Percentiles rank a stretch among this genome's conserved stretches.
phyloP scores from a whole-genome alignment of 2,113 vertebrate species.

The Eonycteris spelaea region DNA sequence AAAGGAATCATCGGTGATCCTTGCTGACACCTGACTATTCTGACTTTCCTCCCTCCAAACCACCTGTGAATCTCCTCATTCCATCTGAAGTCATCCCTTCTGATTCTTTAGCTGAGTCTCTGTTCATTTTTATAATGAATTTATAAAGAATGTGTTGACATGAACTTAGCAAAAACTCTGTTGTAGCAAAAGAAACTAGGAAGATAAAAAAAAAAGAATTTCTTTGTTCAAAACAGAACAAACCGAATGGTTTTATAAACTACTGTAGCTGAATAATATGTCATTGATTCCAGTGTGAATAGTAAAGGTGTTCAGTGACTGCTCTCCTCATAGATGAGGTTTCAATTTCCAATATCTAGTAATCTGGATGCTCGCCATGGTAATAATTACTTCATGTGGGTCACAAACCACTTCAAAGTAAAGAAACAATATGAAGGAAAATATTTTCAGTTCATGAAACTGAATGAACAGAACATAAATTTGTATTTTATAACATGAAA shows the following conservation, averaged over 20 bases:
- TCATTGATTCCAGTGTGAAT: constrained; percentile 78
- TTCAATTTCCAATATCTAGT: constrained; percentile 79
- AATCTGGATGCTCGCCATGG: constrained; percentile 78
- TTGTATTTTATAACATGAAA: constrained; percentile 46
- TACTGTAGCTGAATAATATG: constrained; percentile 74
- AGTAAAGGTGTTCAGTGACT: constrained; percentile 77
- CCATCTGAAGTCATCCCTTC: constrained; percentile 40
- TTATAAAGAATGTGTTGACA: constrained; percentile 82
- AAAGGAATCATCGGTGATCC: constrained; percentile 57
- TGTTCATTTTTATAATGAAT: constrained; percentile 58
- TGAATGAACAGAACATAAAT: constrained; percentile 63
- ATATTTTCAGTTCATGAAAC: constrained; percentile 61
- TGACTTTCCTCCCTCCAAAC: background rate
- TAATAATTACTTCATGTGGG: constrained; percentile 78
- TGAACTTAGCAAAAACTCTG: constrained; percentile 62
- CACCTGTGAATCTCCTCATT: constrained; percentile 69
- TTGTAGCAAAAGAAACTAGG: constrained; percentile 62
- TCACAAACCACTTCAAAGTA: constrained; percentile 71
- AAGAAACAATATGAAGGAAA: constrained; percentile 60
- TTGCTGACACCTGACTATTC: constrained; percentile 20
- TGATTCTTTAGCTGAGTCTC: constrained; percentile 51
- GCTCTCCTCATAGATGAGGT: constrained; percentile 70
- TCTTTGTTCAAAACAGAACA: constrained; percentile 79
- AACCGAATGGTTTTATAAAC: constrained; percentile 79
- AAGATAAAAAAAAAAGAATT: constrained; percentile 71